Percentiles rank a stretch among this genome's conserved stretches.
Conservation (phyloP, 1,140 invertebrate species). For the Scylla paramamosain region DNA sequence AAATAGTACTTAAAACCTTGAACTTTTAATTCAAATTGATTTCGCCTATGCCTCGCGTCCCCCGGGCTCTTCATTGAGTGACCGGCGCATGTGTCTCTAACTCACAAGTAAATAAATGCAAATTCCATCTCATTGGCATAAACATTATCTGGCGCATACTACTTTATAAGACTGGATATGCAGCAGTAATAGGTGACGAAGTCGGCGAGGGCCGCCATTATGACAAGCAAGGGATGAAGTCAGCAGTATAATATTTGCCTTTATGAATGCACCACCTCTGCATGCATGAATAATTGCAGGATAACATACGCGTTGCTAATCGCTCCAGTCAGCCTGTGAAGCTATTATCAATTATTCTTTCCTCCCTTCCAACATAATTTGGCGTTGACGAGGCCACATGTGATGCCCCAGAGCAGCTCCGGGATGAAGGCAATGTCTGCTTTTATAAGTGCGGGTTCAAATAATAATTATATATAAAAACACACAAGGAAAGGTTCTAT, state of each 20-base stretch:
- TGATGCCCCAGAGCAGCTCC: no score
- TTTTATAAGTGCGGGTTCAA: no score
- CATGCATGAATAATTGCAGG: neutral
- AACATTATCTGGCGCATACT: neutral
- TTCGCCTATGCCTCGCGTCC: no score
- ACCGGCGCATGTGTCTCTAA: no score
- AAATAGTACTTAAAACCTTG: no score
- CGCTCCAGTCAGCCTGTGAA: neutral
- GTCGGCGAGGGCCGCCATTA: neutral
- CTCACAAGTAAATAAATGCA: no score
- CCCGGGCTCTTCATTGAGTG: no score
- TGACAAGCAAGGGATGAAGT: neutral
- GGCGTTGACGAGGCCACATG: no score
- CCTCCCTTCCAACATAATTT: neutral
- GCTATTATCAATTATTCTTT: neutral
- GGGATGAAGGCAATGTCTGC: no score
- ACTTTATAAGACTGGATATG: neutral
- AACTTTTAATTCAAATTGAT: no score
- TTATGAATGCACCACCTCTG: neutral
- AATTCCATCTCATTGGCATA: neutral
- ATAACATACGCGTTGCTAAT: neutral
- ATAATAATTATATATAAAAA: no score
- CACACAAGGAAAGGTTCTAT: no score
- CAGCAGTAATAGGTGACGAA: neutral
- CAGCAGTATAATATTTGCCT: conserved; percentile 9